These are phyloP conservation scores for Macropus fuliginosus DNA, from an alignment of 2,797 vertebrate genomes.

Conservation along the genomic window DNA sequence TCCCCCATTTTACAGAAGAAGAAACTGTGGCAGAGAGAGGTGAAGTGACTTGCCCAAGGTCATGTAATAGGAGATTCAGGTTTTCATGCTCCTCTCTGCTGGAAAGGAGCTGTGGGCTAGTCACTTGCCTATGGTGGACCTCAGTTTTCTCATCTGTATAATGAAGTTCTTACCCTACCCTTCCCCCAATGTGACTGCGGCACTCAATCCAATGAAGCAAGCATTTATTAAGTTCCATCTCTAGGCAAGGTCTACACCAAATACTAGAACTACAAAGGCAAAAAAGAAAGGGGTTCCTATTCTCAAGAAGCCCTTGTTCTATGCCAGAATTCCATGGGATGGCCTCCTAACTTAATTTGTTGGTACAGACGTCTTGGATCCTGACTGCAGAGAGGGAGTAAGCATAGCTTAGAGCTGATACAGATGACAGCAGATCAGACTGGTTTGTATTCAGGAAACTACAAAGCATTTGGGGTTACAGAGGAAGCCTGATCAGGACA, in stretches of 20 bases:
- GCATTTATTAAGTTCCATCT: background rate
- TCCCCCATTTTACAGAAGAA: background rate
- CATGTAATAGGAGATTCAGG: background rate
- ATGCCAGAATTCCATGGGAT: background rate
- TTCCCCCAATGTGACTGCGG: background rate
- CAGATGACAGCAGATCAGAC: background rate
- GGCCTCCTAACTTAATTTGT: background rate
- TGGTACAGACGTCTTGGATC: background rate
- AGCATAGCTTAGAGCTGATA: background rate
- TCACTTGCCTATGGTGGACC: background rate
- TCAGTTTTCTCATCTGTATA: constrained; percentile 13
- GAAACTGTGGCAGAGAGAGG: background rate
- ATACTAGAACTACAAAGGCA: background rate
- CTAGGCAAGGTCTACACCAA: background rate
- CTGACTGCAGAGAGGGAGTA: background rate
- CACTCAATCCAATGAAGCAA: background rate
- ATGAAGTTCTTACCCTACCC: background rate
- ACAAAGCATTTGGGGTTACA: no score
- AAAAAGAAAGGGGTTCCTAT: background rate
- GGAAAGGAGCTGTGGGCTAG: background rate
- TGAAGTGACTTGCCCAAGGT: background rate
- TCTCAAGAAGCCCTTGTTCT: background rate
- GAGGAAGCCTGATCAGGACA: background rate
- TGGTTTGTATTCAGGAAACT: background rate
- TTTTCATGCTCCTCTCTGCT: background rate